These are phyloP conservation scores for Eristalis arbustorum DNA, from an alignment of 2,888 invertebrate species.

Conservation along the genomic window DNA sequence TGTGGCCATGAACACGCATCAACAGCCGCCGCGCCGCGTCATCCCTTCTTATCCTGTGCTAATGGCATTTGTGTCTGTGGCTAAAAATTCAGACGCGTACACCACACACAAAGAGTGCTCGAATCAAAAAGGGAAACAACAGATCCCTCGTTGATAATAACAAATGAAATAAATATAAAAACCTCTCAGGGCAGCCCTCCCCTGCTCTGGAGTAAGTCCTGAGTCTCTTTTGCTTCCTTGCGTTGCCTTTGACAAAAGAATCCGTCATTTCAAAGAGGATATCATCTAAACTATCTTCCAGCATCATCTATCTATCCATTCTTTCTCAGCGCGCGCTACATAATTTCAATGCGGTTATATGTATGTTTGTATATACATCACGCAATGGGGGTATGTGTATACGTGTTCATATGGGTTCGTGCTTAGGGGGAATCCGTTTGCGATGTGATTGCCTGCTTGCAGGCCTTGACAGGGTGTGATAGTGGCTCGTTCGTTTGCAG, in stretches of 20 bases:
- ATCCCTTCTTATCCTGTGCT: conserved; percentile 55
- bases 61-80: conserved; percentile 54
- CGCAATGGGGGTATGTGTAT: conserved; percentile 42
- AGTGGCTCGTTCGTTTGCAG: conserved; percentile 63
- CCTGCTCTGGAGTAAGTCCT: conserved; percentile 25
- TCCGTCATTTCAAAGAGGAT: conserved; percentile 65
- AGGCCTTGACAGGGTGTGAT: conserved; percentile 68
- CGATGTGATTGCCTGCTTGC: conserved; percentile 37
- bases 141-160: conserved; percentile 64
- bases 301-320: conserved; percentile 54
- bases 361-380: conserved; percentile 20
- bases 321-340: conserved; percentile 36
- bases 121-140: conserved; percentile 65
- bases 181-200: conserved; percentile 45
- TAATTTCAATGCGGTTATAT: conserved; percentile 23
- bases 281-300: conserved; percentile 53
- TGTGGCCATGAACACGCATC: conserved; percentile 56
- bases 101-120: conserved; percentile 48
- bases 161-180: conserved; percentile 69
- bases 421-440: conserved; percentile 51
- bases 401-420: conserved; percentile 22
- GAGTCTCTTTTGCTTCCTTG: conserved; percentile 49
- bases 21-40: conserved; percentile 46
- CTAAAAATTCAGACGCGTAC: conserved; percentile 40
- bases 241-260: conserved; percentile 61